phyloP scores from a whole-genome alignment of 2,797 vertebrate species.

The Aplochiton taeniatus region DNA sequence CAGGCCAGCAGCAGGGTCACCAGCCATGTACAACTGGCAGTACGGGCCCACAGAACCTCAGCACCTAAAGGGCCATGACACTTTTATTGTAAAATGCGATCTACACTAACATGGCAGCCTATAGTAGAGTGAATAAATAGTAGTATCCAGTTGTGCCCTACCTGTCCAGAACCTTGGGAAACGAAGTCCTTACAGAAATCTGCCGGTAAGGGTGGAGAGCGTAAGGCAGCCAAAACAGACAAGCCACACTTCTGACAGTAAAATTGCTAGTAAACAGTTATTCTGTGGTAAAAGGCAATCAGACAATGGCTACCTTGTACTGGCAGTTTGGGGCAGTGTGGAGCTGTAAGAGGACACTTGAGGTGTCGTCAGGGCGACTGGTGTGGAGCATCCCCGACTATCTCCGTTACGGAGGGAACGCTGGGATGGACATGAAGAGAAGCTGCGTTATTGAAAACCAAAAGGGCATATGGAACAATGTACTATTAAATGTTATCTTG shows the following conservation, averaged over 20 bases:
- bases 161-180: slow-evolving; percentile 90
- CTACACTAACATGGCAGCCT: too few species aligned
- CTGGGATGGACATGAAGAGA: slow-evolving; percentile 60
- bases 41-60: slow-evolving; percentile 86
- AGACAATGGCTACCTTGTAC: slow-evolving; percentile 81
- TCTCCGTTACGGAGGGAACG: slow-evolving; percentile 83
- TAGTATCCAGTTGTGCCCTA: slow-evolving; percentile 59
- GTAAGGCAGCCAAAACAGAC: neutral
- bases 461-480: neutral
- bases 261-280: neutral
- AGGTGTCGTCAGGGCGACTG: slow-evolving; percentile 81
- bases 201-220: slow-evolving; percentile 43
- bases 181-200: slow-evolving; percentile 87
- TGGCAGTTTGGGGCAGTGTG: slow-evolving; percentile 90
- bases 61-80: slow-evolving; percentile 70
- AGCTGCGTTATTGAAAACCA: slow-evolving; percentile 9
- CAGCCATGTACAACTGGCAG: slow-evolving; percentile 87
- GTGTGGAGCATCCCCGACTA: slow-evolving; percentile 90
- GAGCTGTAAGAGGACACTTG: slow-evolving; percentile 79
- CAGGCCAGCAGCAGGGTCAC: slow-evolving; percentile 87
- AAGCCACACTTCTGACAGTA: neutral
- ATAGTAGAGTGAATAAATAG: too few species aligned
- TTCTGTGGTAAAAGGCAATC: neutral
- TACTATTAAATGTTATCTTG: too few species aligned
- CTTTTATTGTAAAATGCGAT: neutral